phyloP scores from a whole-genome alignment of 2,113 vertebrate genomes.

The Tichodroma muraria region DNA sequence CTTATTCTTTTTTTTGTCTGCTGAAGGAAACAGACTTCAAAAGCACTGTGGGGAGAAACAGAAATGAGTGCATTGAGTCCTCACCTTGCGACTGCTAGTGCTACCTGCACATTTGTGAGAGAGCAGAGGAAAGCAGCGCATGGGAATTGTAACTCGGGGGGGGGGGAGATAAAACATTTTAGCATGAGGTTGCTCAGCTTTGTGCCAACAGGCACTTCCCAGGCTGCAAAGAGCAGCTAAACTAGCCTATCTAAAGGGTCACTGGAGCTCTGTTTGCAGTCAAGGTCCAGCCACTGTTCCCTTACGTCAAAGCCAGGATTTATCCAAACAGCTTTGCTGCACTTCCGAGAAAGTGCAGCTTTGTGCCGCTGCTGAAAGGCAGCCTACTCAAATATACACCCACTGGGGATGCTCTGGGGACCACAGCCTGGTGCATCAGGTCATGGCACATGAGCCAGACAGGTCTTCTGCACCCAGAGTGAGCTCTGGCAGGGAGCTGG shows the following conservation, averaged over 20 bases:
- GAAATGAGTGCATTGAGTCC: not conserved
- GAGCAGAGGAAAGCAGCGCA: not conserved
- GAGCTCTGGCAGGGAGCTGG: not conserved
- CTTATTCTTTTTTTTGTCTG: not conserved
- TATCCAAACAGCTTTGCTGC: not conserved
- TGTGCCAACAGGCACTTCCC: not conserved
- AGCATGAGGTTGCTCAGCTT: not conserved
- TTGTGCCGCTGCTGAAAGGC: not conserved
- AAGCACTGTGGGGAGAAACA: not conserved
- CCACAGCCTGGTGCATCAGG: not conserved
- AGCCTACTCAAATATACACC: not conserved
- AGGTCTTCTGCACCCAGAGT: not conserved
- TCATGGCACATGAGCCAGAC: fast-evolving
- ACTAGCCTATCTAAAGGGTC: not conserved
- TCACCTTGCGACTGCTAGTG: not conserved
- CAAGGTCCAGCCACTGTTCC: not conserved
- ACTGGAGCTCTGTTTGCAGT: not conserved
- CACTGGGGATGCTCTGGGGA: not conserved
- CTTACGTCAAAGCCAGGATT: not conserved
- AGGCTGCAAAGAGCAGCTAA: not conserved
- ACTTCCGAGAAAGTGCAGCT: not conserved
- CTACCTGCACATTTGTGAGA: not conserved
- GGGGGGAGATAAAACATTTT: not conserved
- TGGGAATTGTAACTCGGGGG: not conserved
- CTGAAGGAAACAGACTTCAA: not conserved